Evolutionary conservation across 2,888 invertebrate species (phyloP), one percentile per base, ranked within the genome.

Genomic region (Calephelis perditalis): DNA sequence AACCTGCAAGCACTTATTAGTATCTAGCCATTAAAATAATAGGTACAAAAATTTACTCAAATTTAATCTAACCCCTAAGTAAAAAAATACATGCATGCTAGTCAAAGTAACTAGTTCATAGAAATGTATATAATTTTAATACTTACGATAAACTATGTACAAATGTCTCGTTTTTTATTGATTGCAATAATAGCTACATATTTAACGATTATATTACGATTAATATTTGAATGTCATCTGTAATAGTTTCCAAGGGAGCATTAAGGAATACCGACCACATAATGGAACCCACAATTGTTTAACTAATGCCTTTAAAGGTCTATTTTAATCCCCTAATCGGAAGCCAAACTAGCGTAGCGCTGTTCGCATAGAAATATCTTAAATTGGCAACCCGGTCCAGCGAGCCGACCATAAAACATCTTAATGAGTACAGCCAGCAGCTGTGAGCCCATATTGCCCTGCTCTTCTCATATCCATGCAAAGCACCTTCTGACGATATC

Each of bases 391-490:
- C 86, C 82, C 82, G 86, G 88, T 89, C 90, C 89, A 84, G 85
- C 82, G 86, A 86, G 78, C 84, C 84, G 82, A 80, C 84, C 90
- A 91, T 91, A 91, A 91, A 91, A 90, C 91, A 91, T 91, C 91
- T 91, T 91, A 91, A 91, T 91, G 91, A 91, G 91, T 86, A 85
- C 82, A 81, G 82, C 86, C 78, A 83, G 86, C 91, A 91, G 89
- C 89, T 91, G 91, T 75, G 88, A 79, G 81, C 81, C 81, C 84
- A 89, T 91, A 88, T 89, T 90, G 84, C 88, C 78, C 35, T 26
- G 84, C 79, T 82, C 89, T 79, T 82, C 90, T 89, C 91, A 89
- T 90, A 89, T 90, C 88, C 90, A 91, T 91, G 89, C 91, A 91
- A 91, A 91, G 85, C 91, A 88, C 89, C 86, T 79, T 78, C 79